phyloP scores from a whole-genome alignment of 1,140 invertebrate species.

The Dryas iulia region DNA sequence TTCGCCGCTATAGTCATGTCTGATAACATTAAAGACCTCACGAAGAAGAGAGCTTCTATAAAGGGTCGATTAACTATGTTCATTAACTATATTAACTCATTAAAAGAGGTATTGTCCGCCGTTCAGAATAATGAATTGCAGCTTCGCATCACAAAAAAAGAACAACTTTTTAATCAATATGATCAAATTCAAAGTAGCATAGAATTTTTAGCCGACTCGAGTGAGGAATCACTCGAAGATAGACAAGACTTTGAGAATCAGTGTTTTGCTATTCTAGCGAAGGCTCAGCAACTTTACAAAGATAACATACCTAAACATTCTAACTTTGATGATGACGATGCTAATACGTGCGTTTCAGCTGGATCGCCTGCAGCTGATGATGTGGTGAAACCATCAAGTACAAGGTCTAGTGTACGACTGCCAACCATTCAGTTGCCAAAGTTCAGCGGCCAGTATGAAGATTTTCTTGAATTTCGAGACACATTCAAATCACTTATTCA shows the following conservation, averaged over 20 bases:
- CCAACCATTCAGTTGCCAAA: conserved; percentile 18
- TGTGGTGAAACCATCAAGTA: not conserved
- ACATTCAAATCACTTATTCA: conserved; percentile 24
- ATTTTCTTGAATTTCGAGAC: conserved; percentile 25
- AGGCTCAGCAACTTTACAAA: not conserved
- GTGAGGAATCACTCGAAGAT: not conserved
- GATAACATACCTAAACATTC: not conserved
- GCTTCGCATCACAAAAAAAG: not conserved
- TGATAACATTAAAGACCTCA: not conserved
- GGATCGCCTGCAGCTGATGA: not conserved
- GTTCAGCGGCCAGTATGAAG: conserved; percentile 24
- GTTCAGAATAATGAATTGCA: not conserved
- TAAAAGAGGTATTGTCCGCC: not conserved
- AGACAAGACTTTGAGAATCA: conserved; percentile 5
- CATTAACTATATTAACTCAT: conserved; percentile 4
- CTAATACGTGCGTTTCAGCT: conserved; percentile 1
- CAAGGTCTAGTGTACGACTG: not conserved
- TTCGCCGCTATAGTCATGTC: not conserved
- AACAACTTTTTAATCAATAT: conserved; percentile 2
- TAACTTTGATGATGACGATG: conserved; percentile 1
- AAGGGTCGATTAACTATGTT: conserved; percentile 4
- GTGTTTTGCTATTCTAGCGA: not conserved
- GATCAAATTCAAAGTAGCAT: conserved; percentile 1
- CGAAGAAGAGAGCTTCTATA: not conserved
- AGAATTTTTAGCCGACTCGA: not conserved